Base-by-base conservation (phyloP, 2,797 vertebrate genomes). In the Coilia nasus region DNA sequence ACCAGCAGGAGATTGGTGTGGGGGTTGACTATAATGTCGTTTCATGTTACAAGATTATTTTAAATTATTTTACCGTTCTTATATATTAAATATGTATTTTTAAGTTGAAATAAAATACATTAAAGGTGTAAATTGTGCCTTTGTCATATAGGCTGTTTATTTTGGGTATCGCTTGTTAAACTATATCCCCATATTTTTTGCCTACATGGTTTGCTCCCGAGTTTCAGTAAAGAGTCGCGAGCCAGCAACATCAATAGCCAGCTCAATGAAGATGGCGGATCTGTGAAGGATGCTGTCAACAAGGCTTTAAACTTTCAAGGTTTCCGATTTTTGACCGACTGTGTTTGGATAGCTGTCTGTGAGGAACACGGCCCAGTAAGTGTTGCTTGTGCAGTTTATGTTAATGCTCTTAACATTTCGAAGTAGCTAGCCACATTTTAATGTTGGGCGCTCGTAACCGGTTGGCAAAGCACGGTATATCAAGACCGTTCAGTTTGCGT, bases 211-310 rank as follows among this genome's bases (percentile, higher is more conserved):
- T 90, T 56, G 17, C 83, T 86, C 91, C 91, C 35, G 85, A 90
- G 88, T 90, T 90, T 90, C 85, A 82, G 82, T 88, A 86, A 82
- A 90, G 90, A 87, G 85, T 85, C 87, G 90, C 88, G 87, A 87
- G 78, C 84, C 84, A 85, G 84, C 82, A 87, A 83, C 88, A 83
- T 83, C 87, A 87, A 75, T 75, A 75, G 67, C 67, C 81, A 89
- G 86, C 87, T 78, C 88, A 91, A 81, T 88, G 92, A 93, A 93
- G 91, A 93, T 93, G 92, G 92, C 91, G 92, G 91, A 87, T 88
- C 78, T 82, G 86, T 82, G 85, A 85, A 80, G 83, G 90, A 88
- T 91, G 90, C 90, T 89, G 87, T 88, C 86, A 90, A 87, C 80
- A 83, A 83, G 84, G 89, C 85, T 90, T 88, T 87, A 54, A 90